Percentiles rank a stretch among this genome's conserved stretches.
Evolutionary conservation across 2,113 vertebrate genomes (phyloP).

Genomic region (Macquaria australasica): DNA sequence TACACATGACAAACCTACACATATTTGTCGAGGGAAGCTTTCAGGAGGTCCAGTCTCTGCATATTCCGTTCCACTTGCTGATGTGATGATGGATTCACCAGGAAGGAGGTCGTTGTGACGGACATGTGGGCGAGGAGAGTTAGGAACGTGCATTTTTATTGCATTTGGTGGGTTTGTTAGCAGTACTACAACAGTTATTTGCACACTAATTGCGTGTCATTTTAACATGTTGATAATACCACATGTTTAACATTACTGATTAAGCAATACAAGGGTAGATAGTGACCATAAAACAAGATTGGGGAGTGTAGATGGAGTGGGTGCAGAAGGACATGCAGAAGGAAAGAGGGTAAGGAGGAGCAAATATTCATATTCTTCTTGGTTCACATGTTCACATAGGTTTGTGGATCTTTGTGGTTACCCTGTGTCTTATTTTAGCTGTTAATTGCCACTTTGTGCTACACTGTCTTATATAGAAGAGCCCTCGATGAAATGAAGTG

Average conservation of each 20-base stretch:
- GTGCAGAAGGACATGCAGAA: neutral
- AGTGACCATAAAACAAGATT: neutral
- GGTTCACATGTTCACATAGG: neutral
- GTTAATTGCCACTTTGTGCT: neutral
- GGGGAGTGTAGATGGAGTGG: neutral
- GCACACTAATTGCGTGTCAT: neutral
- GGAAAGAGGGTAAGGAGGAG: neutral
- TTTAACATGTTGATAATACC: neutral
- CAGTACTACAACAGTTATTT: neutral
- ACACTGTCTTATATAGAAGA: neutral
- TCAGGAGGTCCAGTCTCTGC: neutral
- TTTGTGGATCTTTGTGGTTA: neutral
- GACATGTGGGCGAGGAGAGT: neutral
- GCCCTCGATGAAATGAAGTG: neutral
- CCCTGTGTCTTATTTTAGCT: neutral
- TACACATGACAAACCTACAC: neutral
- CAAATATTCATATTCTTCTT: neutral
- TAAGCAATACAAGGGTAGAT: neutral
- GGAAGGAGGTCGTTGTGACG: neutral
- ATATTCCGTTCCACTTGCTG: neutral
- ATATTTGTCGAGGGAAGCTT: neutral
- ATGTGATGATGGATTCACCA: slow-evolving; percentile 10
- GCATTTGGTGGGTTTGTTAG: neutral
- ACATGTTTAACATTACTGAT: neutral
- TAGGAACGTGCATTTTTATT: slow-evolving; percentile 4